Evolutionary conservation across 2,797 vertebrate species (phyloP).

Genomic region (Ataeniobius toweri): DNA sequence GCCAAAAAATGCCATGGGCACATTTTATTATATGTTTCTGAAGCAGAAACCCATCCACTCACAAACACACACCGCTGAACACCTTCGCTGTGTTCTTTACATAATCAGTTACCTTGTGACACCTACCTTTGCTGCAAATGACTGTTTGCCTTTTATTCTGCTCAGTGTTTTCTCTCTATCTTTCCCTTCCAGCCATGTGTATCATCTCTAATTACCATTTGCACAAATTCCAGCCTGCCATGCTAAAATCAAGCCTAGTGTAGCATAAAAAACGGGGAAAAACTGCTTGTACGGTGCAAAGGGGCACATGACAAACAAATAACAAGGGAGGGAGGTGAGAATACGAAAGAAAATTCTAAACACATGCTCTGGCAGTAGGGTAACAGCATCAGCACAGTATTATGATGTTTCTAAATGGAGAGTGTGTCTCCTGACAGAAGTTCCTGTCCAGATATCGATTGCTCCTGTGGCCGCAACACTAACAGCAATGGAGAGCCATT

Average conservation of each 20-base stretch:
- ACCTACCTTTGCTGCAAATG: conserved; percentile 77
- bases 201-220: conserved; percentile 82
- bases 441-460: conserved; percentile 77
- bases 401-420: conserved; percentile 84
- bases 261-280: conserved; percentile 47
- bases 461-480: conserved; percentile 75
- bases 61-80: conserved; percentile 56
- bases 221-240: conserved; percentile 68
- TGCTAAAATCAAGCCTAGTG: conserved; percentile 71
- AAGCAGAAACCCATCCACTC: conserved; percentile 30
- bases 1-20: conserved; percentile 71
- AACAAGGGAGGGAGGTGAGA: conserved; percentile 50
- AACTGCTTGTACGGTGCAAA: conserved; percentile 66
- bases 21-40: conserved; percentile 70
- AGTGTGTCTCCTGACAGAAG: conserved; percentile 79
- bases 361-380: conserved; percentile 64
- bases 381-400: conserved; percentile 71
- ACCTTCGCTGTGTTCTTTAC: conserved; percentile 70
- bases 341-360: conserved; percentile 39
- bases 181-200: conserved; percentile 75
- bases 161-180: conserved; percentile 75
- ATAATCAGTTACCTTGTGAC: conserved; percentile 81
- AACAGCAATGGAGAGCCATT: conserved; percentile 79
- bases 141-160: conserved; percentile 79
- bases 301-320: conserved; percentile 66